Percentiles rank a stretch among this genome's conserved stretches.
Evolutionary conservation across 2,113 vertebrate species (phyloP).

Genomic region (Nothobranchius kuhntae): DNA sequence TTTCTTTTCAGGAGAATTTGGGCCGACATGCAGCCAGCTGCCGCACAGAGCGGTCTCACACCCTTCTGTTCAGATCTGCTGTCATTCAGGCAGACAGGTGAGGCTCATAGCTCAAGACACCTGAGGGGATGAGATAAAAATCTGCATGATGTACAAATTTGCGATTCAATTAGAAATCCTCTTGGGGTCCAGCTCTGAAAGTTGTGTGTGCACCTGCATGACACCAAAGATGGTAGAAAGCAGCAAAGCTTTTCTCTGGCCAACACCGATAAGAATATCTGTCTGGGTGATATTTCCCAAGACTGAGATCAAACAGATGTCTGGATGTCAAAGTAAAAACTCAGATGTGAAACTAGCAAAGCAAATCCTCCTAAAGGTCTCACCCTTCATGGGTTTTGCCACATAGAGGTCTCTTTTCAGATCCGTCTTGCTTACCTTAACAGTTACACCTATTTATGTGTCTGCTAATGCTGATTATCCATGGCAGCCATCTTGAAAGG

Average conservation of each 20-base stretch:
- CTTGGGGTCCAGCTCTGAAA: neutral
- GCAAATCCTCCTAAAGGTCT: constrained; percentile 33
- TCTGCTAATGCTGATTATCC: too few species aligned
- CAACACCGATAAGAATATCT: constrained; percentile 45
- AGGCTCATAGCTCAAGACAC: constrained; percentile 16
- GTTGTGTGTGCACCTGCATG: constrained; percentile 4
- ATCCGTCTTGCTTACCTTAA: too few species aligned
- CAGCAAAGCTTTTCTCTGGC: constrained; percentile 28
- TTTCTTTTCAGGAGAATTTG: too few species aligned
- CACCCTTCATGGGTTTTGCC: neutral
- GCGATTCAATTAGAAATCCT: constrained; percentile 31
- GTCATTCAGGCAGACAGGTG: constrained; percentile 30
- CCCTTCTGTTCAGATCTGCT: neutral
- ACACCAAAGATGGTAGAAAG: constrained; percentile 15
- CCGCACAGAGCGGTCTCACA: neutral
- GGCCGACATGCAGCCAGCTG: too few species aligned
- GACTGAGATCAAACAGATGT: constrained; percentile 48
- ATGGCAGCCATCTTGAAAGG: too few species aligned
- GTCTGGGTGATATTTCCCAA: constrained; percentile 40
- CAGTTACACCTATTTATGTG: too few species aligned
- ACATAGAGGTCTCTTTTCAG: neutral
- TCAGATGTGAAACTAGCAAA: constrained; percentile 41
- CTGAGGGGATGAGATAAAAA: constrained; percentile 24
- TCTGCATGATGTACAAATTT: constrained; percentile 35
- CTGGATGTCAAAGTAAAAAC: constrained; percentile 35